Conservation (phyloP, 2,888 invertebrate genomes). For the Blera fallax region DNA sequence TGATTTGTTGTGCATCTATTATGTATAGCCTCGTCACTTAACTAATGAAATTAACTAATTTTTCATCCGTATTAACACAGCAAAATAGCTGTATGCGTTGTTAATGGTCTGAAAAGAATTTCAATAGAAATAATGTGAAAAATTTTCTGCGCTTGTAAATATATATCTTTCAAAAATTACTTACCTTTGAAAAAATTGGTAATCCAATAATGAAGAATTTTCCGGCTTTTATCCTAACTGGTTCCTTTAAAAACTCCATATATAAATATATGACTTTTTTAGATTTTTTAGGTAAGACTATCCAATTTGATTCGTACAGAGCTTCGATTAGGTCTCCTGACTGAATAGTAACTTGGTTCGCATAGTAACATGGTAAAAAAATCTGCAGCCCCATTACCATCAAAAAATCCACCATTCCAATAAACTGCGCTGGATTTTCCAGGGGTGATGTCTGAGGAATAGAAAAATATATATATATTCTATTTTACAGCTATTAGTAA, state of each 20-base stretch:
- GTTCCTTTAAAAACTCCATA: conserved; percentile 77
- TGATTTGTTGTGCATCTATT: no score
- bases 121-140: no score
- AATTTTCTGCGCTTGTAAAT: no score
- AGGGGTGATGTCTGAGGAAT: conserved; percentile 32
- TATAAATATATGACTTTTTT: conserved; percentile 75
- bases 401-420: conserved; percentile 74
- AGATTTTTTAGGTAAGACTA: conserved; percentile 73
- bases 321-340: conserved; percentile 74
- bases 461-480: not conserved
- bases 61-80: conserved; percentile 77
- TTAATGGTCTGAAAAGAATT: conserved; percentile 76
- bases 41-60: conserved; percentile 41
- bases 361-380: conserved; percentile 78
- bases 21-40: no score
- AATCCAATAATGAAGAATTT: conserved; percentile 77
- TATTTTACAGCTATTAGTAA: not conserved
- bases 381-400: conserved; percentile 77
- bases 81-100: conserved; percentile 78
- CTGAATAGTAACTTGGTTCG: conserved; percentile 76
- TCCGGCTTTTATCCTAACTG: conserved; percentile 76
- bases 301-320: conserved; percentile 77
- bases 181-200: conserved; percentile 78
- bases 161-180: not conserved
- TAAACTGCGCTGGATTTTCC: conserved; percentile 19